Evolutionary conservation across 2,113 vertebrate species (phyloP).

Genomic region (Nothoprocta pentlandii): DNA sequence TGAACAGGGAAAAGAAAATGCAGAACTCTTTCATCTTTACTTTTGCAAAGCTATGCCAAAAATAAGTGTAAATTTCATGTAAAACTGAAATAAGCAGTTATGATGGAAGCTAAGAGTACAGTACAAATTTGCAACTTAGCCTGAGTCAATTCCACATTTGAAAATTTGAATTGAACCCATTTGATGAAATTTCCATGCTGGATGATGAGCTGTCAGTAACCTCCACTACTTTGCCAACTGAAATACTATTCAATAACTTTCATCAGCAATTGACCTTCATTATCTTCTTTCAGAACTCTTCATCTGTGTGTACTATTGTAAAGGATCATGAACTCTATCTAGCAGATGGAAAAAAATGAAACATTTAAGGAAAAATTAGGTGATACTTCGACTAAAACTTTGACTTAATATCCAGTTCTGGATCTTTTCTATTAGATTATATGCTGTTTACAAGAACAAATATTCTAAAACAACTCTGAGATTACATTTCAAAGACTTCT

Average conservation of each 20-base stretch:
- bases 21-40: background rate
- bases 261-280: background rate
- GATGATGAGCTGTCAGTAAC: background rate
- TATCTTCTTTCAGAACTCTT: background rate
- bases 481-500: background rate
- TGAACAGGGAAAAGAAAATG: background rate
- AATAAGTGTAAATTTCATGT: background rate
- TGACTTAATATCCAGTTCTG: background rate
- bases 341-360: background rate
- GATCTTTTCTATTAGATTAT: background rate
- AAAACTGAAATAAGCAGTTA: background rate
- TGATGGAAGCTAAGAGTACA: fast-evolving
- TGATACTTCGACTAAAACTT: background rate
- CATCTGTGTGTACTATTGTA: background rate
- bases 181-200: background rate
- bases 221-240: background rate
- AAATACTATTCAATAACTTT: background rate
- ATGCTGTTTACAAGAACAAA: background rate
- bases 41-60: background rate
- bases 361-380: background rate
- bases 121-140: background rate
- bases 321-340: background rate
- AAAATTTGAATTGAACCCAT: background rate
- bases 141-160: background rate
- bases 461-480: background rate